Percentiles rank a stretch among this genome's conserved stretches.
Evolutionary conservation across 2,797 vertebrate genomes (phyloP).

Genomic region (Craterocephalus amniculus): DNA sequence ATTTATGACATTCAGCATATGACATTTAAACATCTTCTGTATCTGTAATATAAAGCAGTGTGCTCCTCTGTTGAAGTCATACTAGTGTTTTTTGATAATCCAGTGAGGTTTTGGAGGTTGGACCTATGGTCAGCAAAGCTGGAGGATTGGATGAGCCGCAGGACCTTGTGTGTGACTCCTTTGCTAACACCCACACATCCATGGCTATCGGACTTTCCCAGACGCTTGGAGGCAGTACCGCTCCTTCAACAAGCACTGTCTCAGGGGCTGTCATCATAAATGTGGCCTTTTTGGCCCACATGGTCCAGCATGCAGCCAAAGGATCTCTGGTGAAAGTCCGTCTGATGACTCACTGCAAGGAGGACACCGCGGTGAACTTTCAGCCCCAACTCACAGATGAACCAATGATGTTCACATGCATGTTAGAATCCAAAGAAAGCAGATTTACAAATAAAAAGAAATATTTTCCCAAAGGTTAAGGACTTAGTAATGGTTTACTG

Average conservation of each 20-base stretch:
- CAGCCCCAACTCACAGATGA: slow-evolving; percentile 33
- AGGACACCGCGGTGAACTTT: slow-evolving; percentile 43
- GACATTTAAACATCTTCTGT: not conserved
- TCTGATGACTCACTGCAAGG: slow-evolving; percentile 62
- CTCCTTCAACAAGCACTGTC: slow-evolving; percentile 41
- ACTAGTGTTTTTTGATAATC: slow-evolving; percentile 12
- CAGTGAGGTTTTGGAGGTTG: slow-evolving; percentile 4
- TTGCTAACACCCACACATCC: slow-evolving; percentile 14
- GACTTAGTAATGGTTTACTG: not conserved
- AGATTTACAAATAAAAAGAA: slow-evolving; percentile 50
- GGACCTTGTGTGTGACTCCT: slow-evolving; percentile 17
- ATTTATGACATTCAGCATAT: not conserved
- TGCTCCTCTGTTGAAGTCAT: not conserved
- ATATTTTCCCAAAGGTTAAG: slow-evolving; percentile 21
- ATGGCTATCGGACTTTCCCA: slow-evolving; percentile 34
- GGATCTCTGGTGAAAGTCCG: slow-evolving; percentile 50
- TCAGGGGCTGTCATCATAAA: slow-evolving; percentile 45
- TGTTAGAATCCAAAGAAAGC: slow-evolving; percentile 56
- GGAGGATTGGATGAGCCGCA: slow-evolving; percentile 10
- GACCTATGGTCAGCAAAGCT: slow-evolving; percentile 23
- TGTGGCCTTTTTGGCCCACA: slow-evolving; percentile 40
- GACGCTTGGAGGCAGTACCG: slow-evolving; percentile 69
- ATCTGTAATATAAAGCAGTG: not conserved
- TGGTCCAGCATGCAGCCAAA: slow-evolving; percentile 49
- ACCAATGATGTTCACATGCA: slow-evolving; percentile 20